Conservation (phyloP, 2,797 vertebrate species). For the Acipenser ruthenus region DNA sequence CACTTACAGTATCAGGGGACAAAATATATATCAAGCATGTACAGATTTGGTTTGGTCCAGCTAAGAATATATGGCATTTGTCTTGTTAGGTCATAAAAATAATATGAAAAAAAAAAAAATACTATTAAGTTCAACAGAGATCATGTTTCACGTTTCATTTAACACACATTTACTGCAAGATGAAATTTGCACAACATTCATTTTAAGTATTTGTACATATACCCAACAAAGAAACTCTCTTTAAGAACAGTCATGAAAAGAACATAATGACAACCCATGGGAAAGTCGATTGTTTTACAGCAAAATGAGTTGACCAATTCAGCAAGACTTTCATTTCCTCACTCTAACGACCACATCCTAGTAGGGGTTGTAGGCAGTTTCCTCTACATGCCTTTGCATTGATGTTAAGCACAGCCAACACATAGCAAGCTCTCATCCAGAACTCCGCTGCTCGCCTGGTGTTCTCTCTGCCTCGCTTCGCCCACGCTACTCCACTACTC, state of each 20-base stretch:
- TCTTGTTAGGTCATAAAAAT: too few species aligned
- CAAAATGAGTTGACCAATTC: slow-evolving; percentile 36
- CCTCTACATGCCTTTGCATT: slow-evolving; percentile 26
- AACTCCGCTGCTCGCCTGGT: too few species aligned
- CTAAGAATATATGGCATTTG: too few species aligned
- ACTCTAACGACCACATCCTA: slow-evolving; percentile 56
- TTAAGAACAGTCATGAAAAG: too few species aligned
- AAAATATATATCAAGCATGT: slow-evolving; percentile 50
- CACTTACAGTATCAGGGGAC: slow-evolving; percentile 14
- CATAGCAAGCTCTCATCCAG: too few species aligned
- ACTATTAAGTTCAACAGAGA: too few species aligned
- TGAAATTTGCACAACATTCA: slow-evolving; percentile 23
- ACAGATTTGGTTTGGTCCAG: slow-evolving; percentile 22
- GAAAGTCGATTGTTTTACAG: slow-evolving; percentile 30
- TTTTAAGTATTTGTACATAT: too few species aligned
- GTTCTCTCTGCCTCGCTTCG: too few species aligned
- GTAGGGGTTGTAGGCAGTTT: slow-evolving; percentile 52
- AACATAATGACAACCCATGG: slow-evolving; percentile 15
- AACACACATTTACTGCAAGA: slow-evolving; percentile 61
- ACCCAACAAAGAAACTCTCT: too few species aligned
- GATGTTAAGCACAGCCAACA: too few species aligned
- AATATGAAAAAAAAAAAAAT: too few species aligned
- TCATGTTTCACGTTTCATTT: slow-evolving; percentile 36
- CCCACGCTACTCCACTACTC: too few species aligned
- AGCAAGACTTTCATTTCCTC: slow-evolving; percentile 63